Base-by-base conservation (phyloP, 1,140 invertebrate species). In the Drosophila chauvacae region DNA sequence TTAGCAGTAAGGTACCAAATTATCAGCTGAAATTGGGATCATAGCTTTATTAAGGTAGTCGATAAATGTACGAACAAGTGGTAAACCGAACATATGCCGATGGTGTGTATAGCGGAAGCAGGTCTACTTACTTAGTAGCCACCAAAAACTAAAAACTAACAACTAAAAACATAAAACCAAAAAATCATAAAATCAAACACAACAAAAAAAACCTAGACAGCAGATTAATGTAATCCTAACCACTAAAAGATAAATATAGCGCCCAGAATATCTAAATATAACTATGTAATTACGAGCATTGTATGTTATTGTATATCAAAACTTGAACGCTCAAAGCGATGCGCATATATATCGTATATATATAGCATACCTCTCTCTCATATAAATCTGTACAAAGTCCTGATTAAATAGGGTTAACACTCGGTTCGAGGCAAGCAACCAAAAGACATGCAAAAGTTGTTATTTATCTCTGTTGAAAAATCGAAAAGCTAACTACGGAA, bases 11-110 rank as follows among this genome's bases (percentile, higher is more conserved):
- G 92, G 92, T 92, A 92, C 92, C 92, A 92, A 80, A 92, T 91
- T 92, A 92, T 92, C 92, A 92, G 92, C 92, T 92, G 92, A 92
- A 91, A 92, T 92, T 92, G 92, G 92, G 92, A 92, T 91, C 92
- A 92, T 92, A 92, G 92, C 92, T 92, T 92, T 92, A 92, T 92
- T 92, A 92, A 92, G 91, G 87, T 92, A 92, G 91, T 91, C 81
- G 74, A 91, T 90, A 88, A 88, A 79, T 66, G 70, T 87, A 87
- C 70, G 70, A 73, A 60, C 26, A 58, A 33, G 69, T 72, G 53
- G 57, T 51, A 56, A 39, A 41, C 58, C 66, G 42, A 44, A 71
- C 50, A 47, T 55, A 61, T 58, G 23, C 53, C 28, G 69, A 26
- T 39, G 66, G 45, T 55, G 62, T 69, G 63, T 64, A 68, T 61